Evolutionary conservation across 2,888 invertebrate species (phyloP).

Genomic region (Eilema sororculum): DNA sequence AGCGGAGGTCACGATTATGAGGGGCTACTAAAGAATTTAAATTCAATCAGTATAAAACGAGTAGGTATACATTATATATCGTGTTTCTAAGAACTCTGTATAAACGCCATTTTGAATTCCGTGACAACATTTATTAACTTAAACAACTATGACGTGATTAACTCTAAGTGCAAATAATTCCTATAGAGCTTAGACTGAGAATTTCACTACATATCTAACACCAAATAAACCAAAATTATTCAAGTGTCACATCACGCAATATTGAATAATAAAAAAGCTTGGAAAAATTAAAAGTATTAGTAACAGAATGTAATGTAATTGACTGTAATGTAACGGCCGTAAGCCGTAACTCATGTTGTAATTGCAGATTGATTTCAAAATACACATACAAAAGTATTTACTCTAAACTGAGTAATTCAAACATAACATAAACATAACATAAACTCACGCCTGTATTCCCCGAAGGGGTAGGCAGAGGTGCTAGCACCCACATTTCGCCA

Average conservation of each 20-base stretch:
- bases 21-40: constrained; percentile 27
- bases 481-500: too few relatives aligned
- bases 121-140: constrained; percentile 4
- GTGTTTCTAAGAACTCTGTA: constrained; percentile 21
- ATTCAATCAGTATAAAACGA: constrained; percentile 42
- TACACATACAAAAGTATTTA: not conserved
- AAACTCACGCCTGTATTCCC: too few relatives aligned
- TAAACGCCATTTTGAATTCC: constrained; percentile 2
- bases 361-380: not conserved
- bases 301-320: too few relatives aligned
- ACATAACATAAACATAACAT: too few relatives aligned
- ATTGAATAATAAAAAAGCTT: too few relatives aligned
- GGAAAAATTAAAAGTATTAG: too few relatives aligned
- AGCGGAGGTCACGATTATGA: constrained; percentile 41
- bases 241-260: too few relatives aligned
- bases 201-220: not conserved
- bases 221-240: too few relatives aligned
- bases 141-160: not conserved
- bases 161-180: not conserved
- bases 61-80: constrained; percentile 32
- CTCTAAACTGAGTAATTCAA: not conserved
- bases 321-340: not conserved
- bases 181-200: not conserved
- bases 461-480: too few relatives aligned
- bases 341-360: not conserved